Evolutionary conservation across 2,888 invertebrate genomes (phyloP).

Genomic region (Parnassius glacialis): DNA sequence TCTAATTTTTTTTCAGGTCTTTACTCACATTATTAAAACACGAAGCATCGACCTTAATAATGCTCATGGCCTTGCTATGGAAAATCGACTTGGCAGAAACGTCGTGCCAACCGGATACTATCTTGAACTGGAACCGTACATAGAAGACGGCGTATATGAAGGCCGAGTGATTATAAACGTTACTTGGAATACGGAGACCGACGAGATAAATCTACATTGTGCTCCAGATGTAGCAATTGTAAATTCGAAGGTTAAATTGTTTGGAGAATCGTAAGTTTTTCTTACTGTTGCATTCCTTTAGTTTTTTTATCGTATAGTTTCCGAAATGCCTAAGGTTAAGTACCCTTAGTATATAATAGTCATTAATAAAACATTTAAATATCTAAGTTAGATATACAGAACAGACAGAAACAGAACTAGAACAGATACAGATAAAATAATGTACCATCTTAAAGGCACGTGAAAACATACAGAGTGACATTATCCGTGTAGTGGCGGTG

Average conservation of each 20-base stretch:
- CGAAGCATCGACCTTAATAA: conserved; percentile 87
- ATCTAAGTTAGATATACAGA: too few species aligned
- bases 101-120: conserved; percentile 85
- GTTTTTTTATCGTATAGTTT: too few species aligned
- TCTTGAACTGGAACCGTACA: conserved; percentile 84
- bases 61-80: conserved; percentile 83
- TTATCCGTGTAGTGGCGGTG: too few species aligned
- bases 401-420: too few species aligned
- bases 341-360: too few species aligned
- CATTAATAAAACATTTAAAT: too few species aligned
- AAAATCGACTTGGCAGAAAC: conserved; percentile 82
- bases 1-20: conserved; percentile 33
- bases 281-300: not conserved
- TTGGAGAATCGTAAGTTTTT: conserved; percentile 51
- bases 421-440: too few species aligned
- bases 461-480: too few species aligned
- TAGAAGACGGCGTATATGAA: conserved; percentile 83
- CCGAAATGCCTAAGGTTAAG: too few species aligned
- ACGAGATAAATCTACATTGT: conserved; percentile 84
- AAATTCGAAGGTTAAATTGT: conserved; percentile 67
- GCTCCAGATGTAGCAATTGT: conserved; percentile 83
- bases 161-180: conserved; percentile 85
- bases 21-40: conserved; percentile 62
- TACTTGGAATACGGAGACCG: conserved; percentile 82
- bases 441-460: too few species aligned